Evolutionary conservation across 2,888 invertebrate species (phyloP), one percentile per base, ranked within the genome.

Genomic region (Dolomedes plantarius): DNA sequence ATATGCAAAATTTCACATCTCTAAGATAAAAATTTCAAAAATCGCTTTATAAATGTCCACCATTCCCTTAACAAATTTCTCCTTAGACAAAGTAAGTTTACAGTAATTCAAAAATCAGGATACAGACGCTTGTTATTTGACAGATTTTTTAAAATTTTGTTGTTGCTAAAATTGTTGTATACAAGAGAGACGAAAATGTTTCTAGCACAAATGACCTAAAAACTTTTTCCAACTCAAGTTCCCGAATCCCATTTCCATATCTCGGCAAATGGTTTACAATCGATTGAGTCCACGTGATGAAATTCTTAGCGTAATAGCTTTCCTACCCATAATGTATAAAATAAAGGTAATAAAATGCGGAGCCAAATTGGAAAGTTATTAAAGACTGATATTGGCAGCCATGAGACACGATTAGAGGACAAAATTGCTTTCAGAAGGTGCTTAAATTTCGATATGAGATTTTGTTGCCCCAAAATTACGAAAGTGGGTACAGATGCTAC

Each of bases 311-410:
- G 67, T 83, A 83, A 83, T 73, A 77, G 83, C 77, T 77, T 82
- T 72, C 36, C 29, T 39, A 64, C 72, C 72, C 83, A 72, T 83
- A 71, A 83, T 77, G 77, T 83, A 83, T 65, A 77, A 83, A 83
- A 83, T 83, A 83, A 83, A 83, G 83, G 77, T 83, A 83, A 77
- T 83, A 83, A 83, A 83, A 77, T 77, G 72, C 77, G 76, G 50
- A 56, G 65, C 77, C 83, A 83, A 83, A 83, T 83, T 83, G 77
- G 83, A 83, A 83, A 83, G 83, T 83, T 83, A 83, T 83, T 83
- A 83, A 83, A 77, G 77, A 73, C 77, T 76, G 67, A 72, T 77
- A 77, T 77, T 77, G 77, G 77, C 77, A 77, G 72, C 72, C 83
- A 46, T 65, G 73, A 67, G 83, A 83, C 77, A 73, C 83, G 76